Evolutionary conservation across 2,113 vertebrate genomes (phyloP), one percentile per base, ranked within the genome.

Genomic region (Prochilodus magdalenae): DNA sequence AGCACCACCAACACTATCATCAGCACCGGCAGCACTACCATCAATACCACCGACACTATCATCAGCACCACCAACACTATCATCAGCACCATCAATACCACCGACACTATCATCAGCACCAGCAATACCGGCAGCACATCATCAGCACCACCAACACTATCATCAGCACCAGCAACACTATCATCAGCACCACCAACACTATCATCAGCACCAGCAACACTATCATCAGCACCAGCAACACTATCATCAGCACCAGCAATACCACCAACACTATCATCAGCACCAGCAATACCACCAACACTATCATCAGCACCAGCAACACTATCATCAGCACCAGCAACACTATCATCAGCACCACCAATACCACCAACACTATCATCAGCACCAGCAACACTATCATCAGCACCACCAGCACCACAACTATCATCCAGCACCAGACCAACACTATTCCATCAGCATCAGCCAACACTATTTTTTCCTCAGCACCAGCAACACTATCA

Each of bases 201-300:
- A 66, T 59, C 26, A 59, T n/a, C 22, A 75, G 51, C 60, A 24
- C 27, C 40, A 20, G 30, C 12, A 59, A 5, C 12, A 24, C 29
- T 16, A 79, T 59, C 67, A 79, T 59, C 51, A 18, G 72, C 36
- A 4, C 36, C 33, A 47, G 59, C 53, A 59, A 71, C n/a, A 73
- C 26, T 33, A 60, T 16, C 53, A 18, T 80, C 20, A 72, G 40
- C 44, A 44, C 40, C 40, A 44, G 5, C 40, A 44, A 5, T 6
- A 44, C 40, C 40, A 11, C 40, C 40, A 44, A 6, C 40, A 44
- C 40, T 11, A 67, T 67, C 53, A 78, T 26, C 40, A 78, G 15
- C 65, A 4, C 15, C 51, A 53, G 5, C 40, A 11, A 6, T 11
- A 11, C 40, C 5, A 51, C 27, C 51, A 57, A 44, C 26, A 70